A percentile compares a stretch with the other conserved stretches of the same genome.
phyloP scores from a whole-genome alignment of 1,140 invertebrate species.

The Drosophila bipectinata region DNA sequence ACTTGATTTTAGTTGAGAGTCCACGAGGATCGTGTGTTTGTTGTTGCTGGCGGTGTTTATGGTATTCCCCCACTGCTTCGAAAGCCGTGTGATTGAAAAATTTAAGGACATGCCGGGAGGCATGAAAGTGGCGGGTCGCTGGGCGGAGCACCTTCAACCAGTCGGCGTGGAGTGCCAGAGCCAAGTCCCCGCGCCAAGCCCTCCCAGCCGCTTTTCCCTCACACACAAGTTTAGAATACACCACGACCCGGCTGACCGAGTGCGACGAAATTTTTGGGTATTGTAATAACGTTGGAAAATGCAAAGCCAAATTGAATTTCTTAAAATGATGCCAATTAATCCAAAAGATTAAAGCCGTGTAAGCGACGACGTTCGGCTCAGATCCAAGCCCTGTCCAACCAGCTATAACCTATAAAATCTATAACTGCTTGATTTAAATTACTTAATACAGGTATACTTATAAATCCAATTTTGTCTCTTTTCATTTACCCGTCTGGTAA shows the following conservation, averaged over 20 bases:
- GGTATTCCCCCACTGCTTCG: conserved; percentile 20
- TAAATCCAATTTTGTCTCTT: no score
- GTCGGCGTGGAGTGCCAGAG: background rate
- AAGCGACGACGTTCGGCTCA: conserved; percentile 42
- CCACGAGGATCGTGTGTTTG: conserved; percentile 60
- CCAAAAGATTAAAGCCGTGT: conserved; percentile 66
- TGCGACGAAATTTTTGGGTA: conserved; percentile 14
- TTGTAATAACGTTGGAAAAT: conserved; percentile 68
- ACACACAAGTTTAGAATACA: background rate
- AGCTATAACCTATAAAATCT: no score
- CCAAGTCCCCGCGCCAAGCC: conserved; percentile 2
- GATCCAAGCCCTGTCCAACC: background rate
- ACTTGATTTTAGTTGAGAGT: conserved; percentile 80
- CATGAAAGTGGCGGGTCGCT: background rate
- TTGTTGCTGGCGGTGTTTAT: conserved; percentile 15
- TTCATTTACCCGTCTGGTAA: no score
- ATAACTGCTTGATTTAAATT: no score
- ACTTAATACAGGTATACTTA: no score
- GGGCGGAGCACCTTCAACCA: conserved; percentile 18
- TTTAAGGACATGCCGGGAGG: conserved; percentile 51
- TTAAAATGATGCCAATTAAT: conserved; percentile 79
- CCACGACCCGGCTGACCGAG: no score
- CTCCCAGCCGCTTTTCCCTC: no score
- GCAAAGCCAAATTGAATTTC: conserved; percentile 71
- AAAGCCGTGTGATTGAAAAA: conserved; percentile 81